Evolutionary conservation across 2,113 vertebrate genomes (phyloP).

Genomic region (Tylochromis polylepis): DNA sequence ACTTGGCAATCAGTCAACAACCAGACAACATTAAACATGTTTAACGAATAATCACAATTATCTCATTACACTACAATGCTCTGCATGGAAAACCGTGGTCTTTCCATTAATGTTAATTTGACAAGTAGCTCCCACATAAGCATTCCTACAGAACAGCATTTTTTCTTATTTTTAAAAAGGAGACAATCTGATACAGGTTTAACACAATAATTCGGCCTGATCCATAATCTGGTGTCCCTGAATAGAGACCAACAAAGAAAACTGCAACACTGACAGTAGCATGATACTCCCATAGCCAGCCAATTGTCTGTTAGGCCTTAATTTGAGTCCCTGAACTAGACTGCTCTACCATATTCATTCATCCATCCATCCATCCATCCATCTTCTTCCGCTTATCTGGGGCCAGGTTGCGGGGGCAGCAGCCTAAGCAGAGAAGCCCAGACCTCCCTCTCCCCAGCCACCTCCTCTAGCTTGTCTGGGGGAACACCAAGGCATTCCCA

Average conservation of each 20-base stretch:
- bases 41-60: background rate
- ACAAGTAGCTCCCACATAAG: no score
- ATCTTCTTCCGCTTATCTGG: no score
- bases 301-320: background rate
- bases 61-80: background rate
- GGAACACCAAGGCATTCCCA: no score
- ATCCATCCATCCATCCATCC: no score
- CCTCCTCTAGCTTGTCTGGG: no score
- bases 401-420: no score
- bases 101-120: background rate
- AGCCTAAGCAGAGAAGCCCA: no score
- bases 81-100: background rate
- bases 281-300: background rate
- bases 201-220: background rate
- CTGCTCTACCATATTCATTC: background rate
- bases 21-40: background rate
- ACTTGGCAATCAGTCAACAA: background rate
- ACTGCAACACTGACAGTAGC: background rate
- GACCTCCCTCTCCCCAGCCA: no score
- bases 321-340: background rate
- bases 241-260: background rate
- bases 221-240: background rate
- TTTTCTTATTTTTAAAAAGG: background rate
- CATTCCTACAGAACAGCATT: background rate
- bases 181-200: background rate